Evolutionary conservation across 2,888 invertebrate genomes (phyloP), one percentile per base, ranked within the genome.

Genomic region (Escarpia spicata): DNA sequence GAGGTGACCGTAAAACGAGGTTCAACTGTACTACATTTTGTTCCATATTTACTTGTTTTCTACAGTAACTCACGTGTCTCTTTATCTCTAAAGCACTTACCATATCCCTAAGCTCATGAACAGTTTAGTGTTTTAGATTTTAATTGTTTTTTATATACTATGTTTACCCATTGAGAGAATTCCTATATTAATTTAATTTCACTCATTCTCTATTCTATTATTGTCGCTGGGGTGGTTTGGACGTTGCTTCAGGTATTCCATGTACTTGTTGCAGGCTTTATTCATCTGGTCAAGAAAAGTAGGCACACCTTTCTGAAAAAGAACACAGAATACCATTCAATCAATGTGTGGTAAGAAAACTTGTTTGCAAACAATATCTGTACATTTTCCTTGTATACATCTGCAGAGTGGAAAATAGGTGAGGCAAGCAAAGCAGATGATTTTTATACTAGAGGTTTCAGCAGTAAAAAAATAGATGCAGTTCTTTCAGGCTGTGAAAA

Each of bases 281-380:
- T 96, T 95, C 96, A 96, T 96, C 92, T 94, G 95, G 2, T 95
- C 95, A 90, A 96, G 94, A 92, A 96, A 96, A 43, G 94, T 94
- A 45, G 96, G 96, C 3, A 96, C 96, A 90, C 96, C 96, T 90
- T 95, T 96, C 96, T 96, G 95, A 90, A 95, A 94, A 91, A 89
- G 92, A 93, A 93, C 92, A 92, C 37, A 37, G 52, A 52, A n/a
- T 10, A 19, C 15, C 19, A 75, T 75, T 52, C 52, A 75, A 75
- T 75, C 75, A 26, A 26, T 75, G 2, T 6, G 6, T 19, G 15
- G 19, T 26, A 75, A 19, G 60, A 60, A 60, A 12, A 60, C 15
- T 2, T 60, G 60, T 15, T 19, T 60, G 60, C 26, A 26, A 4
- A 60, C 9, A 60, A 0, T 60, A 15, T 12, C 60, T 60, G 26